Percentiles rank a stretch among this genome's conserved stretches.
Evolutionary conservation across 2,797 vertebrate genomes (phyloP).

Genomic region (Protosalanx chinensis): DNA sequence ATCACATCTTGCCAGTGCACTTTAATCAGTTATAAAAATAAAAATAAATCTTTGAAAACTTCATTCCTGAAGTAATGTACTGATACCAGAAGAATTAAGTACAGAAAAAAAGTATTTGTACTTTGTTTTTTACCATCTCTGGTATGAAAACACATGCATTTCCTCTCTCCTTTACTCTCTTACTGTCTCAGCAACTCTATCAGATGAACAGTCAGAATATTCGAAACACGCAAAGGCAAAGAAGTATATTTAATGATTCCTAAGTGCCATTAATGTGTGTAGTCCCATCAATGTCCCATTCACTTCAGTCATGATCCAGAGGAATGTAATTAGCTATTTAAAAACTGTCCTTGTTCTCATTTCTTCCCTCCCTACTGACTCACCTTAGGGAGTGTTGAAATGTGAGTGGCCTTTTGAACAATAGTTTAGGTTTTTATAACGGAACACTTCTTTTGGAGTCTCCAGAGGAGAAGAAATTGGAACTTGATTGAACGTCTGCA

Average conservation of each 20-base stretch:
- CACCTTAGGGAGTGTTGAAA: neutral
- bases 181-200: no score
- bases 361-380: slow-evolving; percentile 18
- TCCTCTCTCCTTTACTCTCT: no score
- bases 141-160: no score
- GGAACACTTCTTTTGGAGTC: neutral
- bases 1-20: neutral
- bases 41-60: no score
- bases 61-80: no score
- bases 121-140: no score
- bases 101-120: no score
- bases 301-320: slow-evolving; percentile 24
- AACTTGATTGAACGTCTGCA: no score
- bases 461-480: neutral
- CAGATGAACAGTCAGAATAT: neutral
- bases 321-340: slow-evolving; percentile 21
- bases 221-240: neutral
- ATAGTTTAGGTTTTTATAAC: neutral
- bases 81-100: no score
- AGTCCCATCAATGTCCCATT: neutral
- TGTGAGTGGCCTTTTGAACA: neutral
- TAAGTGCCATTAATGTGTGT: slow-evolving; percentile 19
- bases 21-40: no score
- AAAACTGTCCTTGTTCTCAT: slow-evolving; percentile 20
- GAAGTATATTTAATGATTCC: slow-evolving; percentile 14